A percentile compares a stretch with the other conserved stretches of the same genome.
phyloP scores from a whole-genome alignment of 2,113 vertebrate species.

The Dicaeum eximium region DNA sequence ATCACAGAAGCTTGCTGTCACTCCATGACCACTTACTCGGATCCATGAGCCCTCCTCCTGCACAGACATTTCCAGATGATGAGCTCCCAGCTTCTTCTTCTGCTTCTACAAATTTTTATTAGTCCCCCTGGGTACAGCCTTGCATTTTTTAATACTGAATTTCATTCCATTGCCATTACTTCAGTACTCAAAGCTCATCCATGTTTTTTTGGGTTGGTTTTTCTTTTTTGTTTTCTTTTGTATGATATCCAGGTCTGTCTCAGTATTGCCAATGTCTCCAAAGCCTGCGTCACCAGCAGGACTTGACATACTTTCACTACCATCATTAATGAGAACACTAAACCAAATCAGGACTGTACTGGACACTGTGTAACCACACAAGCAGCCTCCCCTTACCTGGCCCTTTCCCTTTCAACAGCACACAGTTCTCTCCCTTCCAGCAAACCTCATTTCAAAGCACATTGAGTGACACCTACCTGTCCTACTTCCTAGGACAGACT shows the following conservation, averaged over 20 bases:
- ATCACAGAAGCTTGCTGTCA: not conserved
- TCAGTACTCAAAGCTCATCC: constrained; percentile 27
- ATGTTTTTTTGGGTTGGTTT: not conserved
- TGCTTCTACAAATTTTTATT: constrained; percentile 46
- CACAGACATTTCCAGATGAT: not conserved
- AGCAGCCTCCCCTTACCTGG: not conserved
- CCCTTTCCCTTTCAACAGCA: not conserved
- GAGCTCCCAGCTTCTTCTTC: not conserved
- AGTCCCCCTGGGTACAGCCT: constrained; percentile 7
- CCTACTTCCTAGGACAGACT: not conserved
- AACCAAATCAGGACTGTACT: not conserved
- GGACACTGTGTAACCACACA: not conserved
- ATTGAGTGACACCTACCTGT: not conserved
- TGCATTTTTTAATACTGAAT: constrained; percentile 53
- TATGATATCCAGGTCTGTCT: not conserved
- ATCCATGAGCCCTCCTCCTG: not conserved
- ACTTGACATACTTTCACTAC: not conserved
- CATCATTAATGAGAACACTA: not conserved
- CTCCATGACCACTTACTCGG: not conserved
- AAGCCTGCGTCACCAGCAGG: not conserved
- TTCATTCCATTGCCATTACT: constrained; percentile 50
- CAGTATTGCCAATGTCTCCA: not conserved
- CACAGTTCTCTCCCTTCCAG: not conserved
- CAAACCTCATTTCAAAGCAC: not conserved
- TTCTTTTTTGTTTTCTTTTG: not conserved